These are phyloP conservation scores for Dinomys branickii DNA, from an alignment of 2,113 vertebrate species.

Conservation along the genomic window DNA sequence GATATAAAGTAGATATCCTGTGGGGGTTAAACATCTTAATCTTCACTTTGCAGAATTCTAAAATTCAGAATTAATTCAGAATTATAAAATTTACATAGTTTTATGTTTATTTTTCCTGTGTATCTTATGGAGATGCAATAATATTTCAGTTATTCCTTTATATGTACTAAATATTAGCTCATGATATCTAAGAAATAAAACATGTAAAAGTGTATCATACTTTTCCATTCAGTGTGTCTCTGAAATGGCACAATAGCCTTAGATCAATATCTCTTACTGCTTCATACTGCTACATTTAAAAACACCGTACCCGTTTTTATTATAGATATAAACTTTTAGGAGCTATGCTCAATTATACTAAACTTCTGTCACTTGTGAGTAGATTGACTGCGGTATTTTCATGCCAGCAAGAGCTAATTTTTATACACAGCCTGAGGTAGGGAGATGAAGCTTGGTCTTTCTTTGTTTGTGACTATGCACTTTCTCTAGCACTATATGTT, in stretches of 20 bases:
- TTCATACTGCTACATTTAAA: not conserved
- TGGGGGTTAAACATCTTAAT: not conserved
- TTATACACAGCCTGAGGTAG: not conserved
- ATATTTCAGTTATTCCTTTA: not conserved
- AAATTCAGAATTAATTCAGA: too few relatives aligned
- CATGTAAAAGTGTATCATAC: not conserved
- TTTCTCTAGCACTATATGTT: not conserved
- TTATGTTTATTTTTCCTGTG: not conserved
- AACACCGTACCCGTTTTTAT: not conserved
- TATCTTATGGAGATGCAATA: not conserved
- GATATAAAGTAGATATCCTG: not conserved
- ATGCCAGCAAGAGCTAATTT: not conserved
- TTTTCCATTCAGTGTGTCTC: not conserved
- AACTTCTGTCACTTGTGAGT: not conserved
- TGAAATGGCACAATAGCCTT: not conserved
- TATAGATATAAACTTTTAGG: not conserved
- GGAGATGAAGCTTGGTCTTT: not conserved
- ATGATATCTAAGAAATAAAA: not conserved
- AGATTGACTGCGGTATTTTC: not conserved
- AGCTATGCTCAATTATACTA: not conserved
- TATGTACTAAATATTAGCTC: not conserved
- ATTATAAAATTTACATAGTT: constrained; percentile 11
- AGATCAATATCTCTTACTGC: not conserved
- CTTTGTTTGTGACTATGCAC: not conserved
- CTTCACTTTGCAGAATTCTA: constrained; percentile 14